Evolutionary conservation across 2,797 vertebrate genomes (phyloP).

Genomic region (Hydrophis major): DNA sequence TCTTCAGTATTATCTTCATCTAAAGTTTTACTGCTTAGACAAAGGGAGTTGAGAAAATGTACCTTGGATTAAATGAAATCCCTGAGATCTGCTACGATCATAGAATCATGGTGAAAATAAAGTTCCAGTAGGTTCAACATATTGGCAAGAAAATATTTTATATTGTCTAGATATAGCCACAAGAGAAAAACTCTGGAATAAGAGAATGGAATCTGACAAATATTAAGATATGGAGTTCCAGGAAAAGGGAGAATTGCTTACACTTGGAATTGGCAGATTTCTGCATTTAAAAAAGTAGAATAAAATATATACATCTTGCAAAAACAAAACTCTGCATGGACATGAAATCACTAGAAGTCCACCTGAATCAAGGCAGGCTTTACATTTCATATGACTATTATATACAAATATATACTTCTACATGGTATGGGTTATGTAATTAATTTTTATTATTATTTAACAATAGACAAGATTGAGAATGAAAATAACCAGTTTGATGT

Average conservation of each 20-base stretch:
- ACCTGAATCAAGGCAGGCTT: neutral
- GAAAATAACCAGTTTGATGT: neutral
- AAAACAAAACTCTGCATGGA: neutral
- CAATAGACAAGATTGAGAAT: neutral
- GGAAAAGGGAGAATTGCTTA: neutral
- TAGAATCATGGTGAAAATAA: neutral
- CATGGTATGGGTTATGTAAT: neutral
- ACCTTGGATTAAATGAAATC: neutral
- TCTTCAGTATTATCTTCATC: neutral
- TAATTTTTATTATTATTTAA: neutral
- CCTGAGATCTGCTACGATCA: neutral
- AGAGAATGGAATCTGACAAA: neutral
- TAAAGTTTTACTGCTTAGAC: neutral
- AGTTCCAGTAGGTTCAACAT: neutral
- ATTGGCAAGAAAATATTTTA: neutral
- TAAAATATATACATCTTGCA: neutral
- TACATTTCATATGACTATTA: neutral
- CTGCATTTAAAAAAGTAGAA: neutral
- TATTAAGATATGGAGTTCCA: neutral
- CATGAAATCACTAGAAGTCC: neutral
- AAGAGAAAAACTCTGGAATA: neutral
- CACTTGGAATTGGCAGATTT: neutral
- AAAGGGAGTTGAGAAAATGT: neutral
- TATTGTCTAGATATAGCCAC: neutral
- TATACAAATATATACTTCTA: neutral